Evolutionary conservation across 2,113 vertebrate species (phyloP), one percentile per base, ranked within the genome.

Genomic region (Pogona vitticeps): DNA sequence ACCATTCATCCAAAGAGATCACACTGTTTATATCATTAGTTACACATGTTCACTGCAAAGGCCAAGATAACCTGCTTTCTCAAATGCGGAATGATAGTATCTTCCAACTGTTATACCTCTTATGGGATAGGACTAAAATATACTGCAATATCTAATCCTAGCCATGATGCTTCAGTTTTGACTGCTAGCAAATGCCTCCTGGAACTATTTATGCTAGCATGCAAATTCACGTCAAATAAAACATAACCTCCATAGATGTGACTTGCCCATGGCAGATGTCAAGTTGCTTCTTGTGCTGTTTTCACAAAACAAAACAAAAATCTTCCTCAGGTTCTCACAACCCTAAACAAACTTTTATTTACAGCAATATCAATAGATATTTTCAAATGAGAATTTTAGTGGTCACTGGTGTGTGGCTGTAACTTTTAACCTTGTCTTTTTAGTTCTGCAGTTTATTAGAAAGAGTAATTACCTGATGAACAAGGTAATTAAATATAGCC

Each of bases 371-470:
- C 58, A 61, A 40, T 59, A 42, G 56, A 52, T 61, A 61, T 61
- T 73, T 83, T 40, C 56, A 40, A 75, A 40, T 61, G 46, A 10
- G 38, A 61, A 83, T 40, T 40, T 40, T 40, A 83, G 52, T 59
- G 23, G 70, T 73, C 68, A 61, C 59, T 61, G 52, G 46, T 36
- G 52, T 33, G 33, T 38, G 46, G 67, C n/a, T 72, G 67, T 83
- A 83, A 73, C 82, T 83, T 81, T 81, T 86, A 46, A 81, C 67
- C 59, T 88, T 77, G 58, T 36, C 36, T 38, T 75, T 80, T 80
- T 75, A 40, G 20, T 33, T 72, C 63, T 42, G 6, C 2, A 38
- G 23, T 79, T 78, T 75, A 38, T 61, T 73, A 84, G 36, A 76
- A 89, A 78, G 5, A 70, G 12, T 46, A 78, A 78, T 73, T 86